phyloP scores from a whole-genome alignment of 2,888 invertebrate genomes.

The Ametastegia equiseti region DNA sequence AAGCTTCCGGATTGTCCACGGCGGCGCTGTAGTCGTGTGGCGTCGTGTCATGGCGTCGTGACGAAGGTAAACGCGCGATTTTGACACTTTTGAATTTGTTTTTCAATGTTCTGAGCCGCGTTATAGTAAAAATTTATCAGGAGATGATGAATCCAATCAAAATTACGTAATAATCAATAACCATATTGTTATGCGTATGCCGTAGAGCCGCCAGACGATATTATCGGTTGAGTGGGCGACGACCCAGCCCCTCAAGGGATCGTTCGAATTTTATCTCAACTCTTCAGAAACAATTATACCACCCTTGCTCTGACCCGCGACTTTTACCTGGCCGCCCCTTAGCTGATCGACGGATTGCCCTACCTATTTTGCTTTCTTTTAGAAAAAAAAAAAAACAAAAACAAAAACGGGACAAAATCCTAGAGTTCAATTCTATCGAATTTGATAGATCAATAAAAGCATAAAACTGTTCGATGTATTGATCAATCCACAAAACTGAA shows the following conservation, averaged over 20 bases:
- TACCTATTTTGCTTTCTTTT: no score
- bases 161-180: background rate
- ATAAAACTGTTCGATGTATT: no score
- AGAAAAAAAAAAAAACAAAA: background rate
- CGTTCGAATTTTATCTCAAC: slow-evolving; percentile 9
- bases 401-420: background rate
- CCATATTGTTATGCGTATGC: no score
- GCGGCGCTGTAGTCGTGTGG: background rate
- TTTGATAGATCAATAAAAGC: no score
- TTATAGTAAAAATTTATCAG: background rate
- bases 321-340: background rate
- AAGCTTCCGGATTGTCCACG: background rate
- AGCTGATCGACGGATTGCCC: background rate
- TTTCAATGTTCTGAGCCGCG: no score
- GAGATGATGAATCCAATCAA: background rate
- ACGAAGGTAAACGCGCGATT: no score
- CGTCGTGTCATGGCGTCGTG: background rate
- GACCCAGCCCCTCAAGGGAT: background rate
- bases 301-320: background rate
- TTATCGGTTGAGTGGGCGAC: slow-evolving; percentile 32
- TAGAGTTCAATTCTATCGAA: no score
- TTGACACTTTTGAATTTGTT: no score
- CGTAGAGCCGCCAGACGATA: background rate
- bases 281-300: background rate
- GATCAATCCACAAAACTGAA: no score